These are phyloP conservation scores for Zosterops lateralis DNA, from an alignment of 2,113 vertebrate species.

Conservation along the genomic window DNA sequence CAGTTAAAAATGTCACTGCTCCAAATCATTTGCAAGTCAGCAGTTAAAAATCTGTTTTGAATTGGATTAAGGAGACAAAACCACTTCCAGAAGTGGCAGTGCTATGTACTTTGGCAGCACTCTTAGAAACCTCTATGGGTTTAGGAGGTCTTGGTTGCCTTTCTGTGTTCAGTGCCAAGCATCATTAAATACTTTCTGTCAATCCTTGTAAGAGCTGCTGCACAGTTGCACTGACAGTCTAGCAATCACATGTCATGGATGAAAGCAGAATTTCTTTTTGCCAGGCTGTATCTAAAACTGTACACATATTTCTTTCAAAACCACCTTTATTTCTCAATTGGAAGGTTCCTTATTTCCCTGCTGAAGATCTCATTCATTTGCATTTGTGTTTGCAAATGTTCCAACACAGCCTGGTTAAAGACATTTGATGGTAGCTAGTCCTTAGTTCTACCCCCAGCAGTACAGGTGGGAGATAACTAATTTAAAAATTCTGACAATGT, in stretches of 20 bases:
- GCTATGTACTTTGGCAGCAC: neutral
- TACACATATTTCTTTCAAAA: neutral
- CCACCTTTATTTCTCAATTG: neutral
- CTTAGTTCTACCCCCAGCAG: neutral
- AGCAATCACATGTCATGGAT: neutral
- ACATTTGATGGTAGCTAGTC: neutral
- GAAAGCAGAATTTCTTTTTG: slow-evolving; percentile 9
- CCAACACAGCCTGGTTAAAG: neutral
- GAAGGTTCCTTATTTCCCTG: neutral
- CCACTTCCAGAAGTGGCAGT: neutral
- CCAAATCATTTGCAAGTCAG: neutral
- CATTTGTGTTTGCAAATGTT: neutral
- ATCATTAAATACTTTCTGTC: neutral
- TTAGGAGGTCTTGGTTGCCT: neutral
- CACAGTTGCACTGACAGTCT: neutral
- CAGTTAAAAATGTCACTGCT: neutral
- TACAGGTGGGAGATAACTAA: neutral
- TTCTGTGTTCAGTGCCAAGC: neutral
- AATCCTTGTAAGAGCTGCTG: neutral
- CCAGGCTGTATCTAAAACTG: neutral
- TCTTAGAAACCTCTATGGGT: neutral
- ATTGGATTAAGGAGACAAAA: neutral
- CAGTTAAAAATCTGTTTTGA: neutral
- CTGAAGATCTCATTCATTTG: neutral
- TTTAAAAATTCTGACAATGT: neutral